Conservation (phyloP, 1,140 invertebrate species). For the Zophobas morio region DNA sequence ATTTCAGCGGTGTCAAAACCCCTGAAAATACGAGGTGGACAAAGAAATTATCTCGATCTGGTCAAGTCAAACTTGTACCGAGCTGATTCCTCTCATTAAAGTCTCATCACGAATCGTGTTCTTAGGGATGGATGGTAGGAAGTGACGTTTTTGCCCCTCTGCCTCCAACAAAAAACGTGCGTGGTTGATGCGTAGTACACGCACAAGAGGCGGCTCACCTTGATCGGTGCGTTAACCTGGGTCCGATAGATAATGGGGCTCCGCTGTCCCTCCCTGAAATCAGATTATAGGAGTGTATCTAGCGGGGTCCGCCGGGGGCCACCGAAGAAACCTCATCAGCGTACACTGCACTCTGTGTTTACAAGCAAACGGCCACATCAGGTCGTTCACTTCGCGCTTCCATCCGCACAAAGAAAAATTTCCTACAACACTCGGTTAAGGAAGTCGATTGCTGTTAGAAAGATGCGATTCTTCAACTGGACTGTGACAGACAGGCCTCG, state of each 20-base stretch:
- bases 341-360: constrained; percentile 42
- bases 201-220: constrained; percentile 43
- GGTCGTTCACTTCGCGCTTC: constrained; percentile 44
- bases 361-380: constrained; percentile 44
- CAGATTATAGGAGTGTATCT: constrained; percentile 41
- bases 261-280: constrained; percentile 39
- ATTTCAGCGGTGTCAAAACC: too few species aligned
- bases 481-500: not conserved
- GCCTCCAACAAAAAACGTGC: constrained; percentile 1
- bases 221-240: constrained; percentile 43
- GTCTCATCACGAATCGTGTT: constrained; percentile 31
- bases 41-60: constrained; percentile 8
- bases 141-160: constrained; percentile 20
- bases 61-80: not conserved
- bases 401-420: constrained; percentile 31
- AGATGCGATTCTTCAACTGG: constrained; percentile 1
- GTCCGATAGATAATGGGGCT: constrained; percentile 36
- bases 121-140: constrained; percentile 20
- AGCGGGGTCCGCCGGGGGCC: constrained; percentile 37
- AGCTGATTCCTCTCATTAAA: constrained; percentile 9
- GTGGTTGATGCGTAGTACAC: constrained; percentile 42
- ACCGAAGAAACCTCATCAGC: constrained; percentile 38
- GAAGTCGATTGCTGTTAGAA: constrained; percentile 35
- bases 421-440: constrained; percentile 23
- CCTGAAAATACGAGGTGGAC: too few species aligned